Conservation (phyloP, 2,797 vertebrate species). For the Anolis apletophallus region DNA sequence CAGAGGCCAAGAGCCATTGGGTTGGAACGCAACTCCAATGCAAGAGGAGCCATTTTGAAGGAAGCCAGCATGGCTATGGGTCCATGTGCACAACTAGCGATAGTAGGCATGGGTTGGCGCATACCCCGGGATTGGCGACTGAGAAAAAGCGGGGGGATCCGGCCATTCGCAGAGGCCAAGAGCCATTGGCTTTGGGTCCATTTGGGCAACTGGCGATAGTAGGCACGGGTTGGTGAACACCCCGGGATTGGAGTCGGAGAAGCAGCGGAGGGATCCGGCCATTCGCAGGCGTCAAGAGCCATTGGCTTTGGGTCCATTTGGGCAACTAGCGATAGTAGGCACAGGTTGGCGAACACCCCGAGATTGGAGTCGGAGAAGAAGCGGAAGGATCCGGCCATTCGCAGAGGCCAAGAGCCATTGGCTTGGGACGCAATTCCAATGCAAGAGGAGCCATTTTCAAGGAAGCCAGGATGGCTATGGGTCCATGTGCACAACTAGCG, state of each 20-base stretch:
- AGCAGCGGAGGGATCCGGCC: slow-evolving; percentile 21
- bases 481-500: slow-evolving; percentile 35
- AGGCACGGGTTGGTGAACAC: slow-evolving; percentile 64
- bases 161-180: neutral
- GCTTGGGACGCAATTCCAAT: neutral
- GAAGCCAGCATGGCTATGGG: too few relatives aligned
- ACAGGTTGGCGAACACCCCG: slow-evolving; percentile 64
- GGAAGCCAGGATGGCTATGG: too few relatives aligned
- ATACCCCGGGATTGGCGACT: slow-evolving; percentile 62
- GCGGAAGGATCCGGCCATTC: slow-evolving; percentile 26
- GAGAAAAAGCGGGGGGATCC: slow-evolving; percentile 28
- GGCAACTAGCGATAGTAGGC: slow-evolving; percentile 50
- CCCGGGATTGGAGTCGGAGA: slow-evolving; percentile 57
- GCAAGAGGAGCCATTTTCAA: neutral
- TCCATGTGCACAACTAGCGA: slow-evolving; percentile 31
- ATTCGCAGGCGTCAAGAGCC: neutral
- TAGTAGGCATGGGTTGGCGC: slow-evolving; percentile 61
- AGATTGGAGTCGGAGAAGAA: slow-evolving; percentile 48
- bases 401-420: neutral
- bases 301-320: neutral
- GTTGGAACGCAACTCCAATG: neutral
- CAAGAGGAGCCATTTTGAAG: neutral
- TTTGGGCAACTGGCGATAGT: slow-evolving; percentile 37
- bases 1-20: neutral
- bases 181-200: neutral